Evolutionary conservation across 1,140 invertebrate genomes (phyloP), one percentile per base, ranked within the genome.

Genomic region (Caenorhabditis briggsae): DNA sequence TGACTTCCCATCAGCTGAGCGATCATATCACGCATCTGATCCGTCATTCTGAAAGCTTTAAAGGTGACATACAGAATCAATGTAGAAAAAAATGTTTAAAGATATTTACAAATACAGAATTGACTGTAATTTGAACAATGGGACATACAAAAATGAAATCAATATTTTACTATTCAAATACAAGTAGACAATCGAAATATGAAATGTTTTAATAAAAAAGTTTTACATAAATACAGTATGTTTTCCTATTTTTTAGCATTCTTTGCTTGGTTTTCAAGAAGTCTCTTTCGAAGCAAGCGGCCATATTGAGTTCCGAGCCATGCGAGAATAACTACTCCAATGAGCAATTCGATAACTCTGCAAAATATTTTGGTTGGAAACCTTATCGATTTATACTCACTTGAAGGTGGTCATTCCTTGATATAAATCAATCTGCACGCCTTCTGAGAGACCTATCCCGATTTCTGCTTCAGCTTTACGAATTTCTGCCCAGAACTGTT

Each of bases 11-110:
- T 90, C n/a, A 91, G 84, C 89, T 91, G 88, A 33, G 86, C 90
- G 48, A 91, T 91, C 91, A 91, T 91, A 53, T 91, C 91, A 5
- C 91, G 91, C 91, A 91, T 91, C 16, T 89, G 83, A 70, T 91
- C 90, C 48, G 90, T 91, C 90, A 91, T 91, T 9, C 9, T 3
- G 18, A 25, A 20, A 61, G 25, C 25, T 7, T 8, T 12, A 9
- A 9, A 33, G 2, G 9, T 53, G 0, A 14, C 2, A 9, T 53
- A 20, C 2, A 16, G 6, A n/a, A 70, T 5, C 33, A 33, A 33
- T 33, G 33, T 2, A 16, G 18, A 70, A 14, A 82, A 7, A 82
- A 56, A 23, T 6, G 14, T 55, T 16, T 58, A 25, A 3, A 61
- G 25, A 43, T 16, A 48, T 16, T 56, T 50, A 33, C 2, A 41